Evolutionary conservation across 1,140 invertebrate genomes (phyloP), one percentile per base, ranked within the genome.

Genomic region (Agrilus planipennis): DNA sequence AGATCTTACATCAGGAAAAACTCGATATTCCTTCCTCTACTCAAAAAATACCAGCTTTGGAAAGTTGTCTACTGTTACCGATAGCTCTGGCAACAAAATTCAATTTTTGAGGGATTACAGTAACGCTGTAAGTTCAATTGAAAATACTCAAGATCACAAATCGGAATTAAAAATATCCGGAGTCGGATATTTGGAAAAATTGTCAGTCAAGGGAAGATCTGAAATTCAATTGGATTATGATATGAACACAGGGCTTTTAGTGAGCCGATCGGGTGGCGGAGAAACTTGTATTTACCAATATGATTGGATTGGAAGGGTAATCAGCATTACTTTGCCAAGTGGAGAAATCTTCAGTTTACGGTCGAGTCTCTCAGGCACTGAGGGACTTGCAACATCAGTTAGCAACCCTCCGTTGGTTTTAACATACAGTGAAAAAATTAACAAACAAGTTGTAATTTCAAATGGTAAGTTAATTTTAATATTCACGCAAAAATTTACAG

Each of bases 11-110:
- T 93, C 90, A 1, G 86, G 86, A 17, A 87, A 89, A 66, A 85
- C 82, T 1, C 75, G 89, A 53, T 96, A 95, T 61, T 87, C 88
- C 18, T 97, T 96, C 68, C 71, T 92, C 1, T 97, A 98, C 64
- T 93, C 84, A 14, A 94, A 95, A 58, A 96, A 96, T 54, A 94
- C 90, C 2, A 91, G 87, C 55, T 92, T 93, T 54, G 92, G 92
- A 1, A 90, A 91, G 60, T 66, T 98, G 15, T 89, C 83, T 1
- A 89, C 84, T 3, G 87, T 97, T 0, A 89, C 84, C 1, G 91
- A 95, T 63, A 84, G 83, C 34, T 87, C 87, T 11, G 88, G 88
- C 11, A 95, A 94, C 58, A 90, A 95, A 66, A 85, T 93, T 46
- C 77, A 88, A 56, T 84, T 97, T 57, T 66, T 90, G 11, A 71